Evolutionary conservation across 2,797 vertebrate species (phyloP).

Genomic region (Perodicticus potto): DNA sequence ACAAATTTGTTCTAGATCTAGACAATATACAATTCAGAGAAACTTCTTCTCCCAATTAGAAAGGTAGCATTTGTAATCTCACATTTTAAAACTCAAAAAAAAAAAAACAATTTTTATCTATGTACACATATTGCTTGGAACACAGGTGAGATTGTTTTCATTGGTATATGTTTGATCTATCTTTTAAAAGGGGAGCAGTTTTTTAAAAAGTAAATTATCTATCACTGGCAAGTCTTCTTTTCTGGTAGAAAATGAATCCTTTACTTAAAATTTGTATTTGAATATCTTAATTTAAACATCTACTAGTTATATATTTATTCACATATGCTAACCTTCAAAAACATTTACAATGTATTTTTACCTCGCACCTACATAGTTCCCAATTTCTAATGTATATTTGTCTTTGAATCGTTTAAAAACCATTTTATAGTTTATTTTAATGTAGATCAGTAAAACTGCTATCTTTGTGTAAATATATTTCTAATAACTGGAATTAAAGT

Average conservation of each 20-base stretch:
- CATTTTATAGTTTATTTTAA: neutral
- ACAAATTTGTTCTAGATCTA: neutral
- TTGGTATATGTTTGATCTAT: neutral
- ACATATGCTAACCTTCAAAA: neutral
- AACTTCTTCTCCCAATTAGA: neutral
- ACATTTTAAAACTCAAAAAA: neutral
- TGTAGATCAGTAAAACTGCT: neutral
- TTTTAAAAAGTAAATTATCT: neutral
- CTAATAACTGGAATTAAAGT: neutral
- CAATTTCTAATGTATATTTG: neutral
- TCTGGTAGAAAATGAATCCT: neutral
- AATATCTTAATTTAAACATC: constrained; percentile 21
- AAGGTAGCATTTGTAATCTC: neutral
- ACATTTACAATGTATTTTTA: constrained; percentile 25
- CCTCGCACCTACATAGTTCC: neutral
- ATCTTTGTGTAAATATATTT: constrained; percentile 10
- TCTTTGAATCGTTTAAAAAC: neutral
- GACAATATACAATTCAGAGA: constrained; percentile 46
- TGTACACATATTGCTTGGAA: neutral
- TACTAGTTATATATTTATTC: neutral
- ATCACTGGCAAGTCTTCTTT: neutral
- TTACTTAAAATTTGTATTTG: neutral
- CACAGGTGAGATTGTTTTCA: neutral
- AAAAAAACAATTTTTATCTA: neutral
- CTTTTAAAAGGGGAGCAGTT: neutral